Base-by-base conservation (phyloP, 1,140 invertebrate genomes). In the Leptonema lineaticorne region DNA sequence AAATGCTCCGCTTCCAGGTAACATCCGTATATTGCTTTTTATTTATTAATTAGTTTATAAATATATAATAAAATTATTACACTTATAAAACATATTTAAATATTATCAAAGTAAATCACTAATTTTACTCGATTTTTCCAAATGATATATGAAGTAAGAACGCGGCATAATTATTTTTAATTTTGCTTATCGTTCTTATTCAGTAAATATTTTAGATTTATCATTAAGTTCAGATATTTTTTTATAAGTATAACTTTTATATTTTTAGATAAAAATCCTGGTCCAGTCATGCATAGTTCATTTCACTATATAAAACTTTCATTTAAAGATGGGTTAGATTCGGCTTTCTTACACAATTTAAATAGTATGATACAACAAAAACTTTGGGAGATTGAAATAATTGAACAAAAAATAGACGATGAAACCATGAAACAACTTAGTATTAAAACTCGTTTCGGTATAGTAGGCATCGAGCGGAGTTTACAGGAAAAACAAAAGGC, bases 391-490 rank as follows among this genome's bases (percentile, higher is more conserved):
- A 63, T 73, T 33, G 14, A 27, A 41, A 70, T 76, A 67, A 20
- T 74, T 70, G 58, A 74, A 29, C 73, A 81, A 66, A 20, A 73
- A 22, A 75, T 72, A 29, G 62, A 71, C 26, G 74, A 67, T 67
- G 62, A 74, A 50, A 77, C 67, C 18, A 73, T 74, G 29, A 77
- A 75, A 72, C 74, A 76, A 57, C 67, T 76, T 66, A 73, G 76
- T 46, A 88, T 89, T 65, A 91, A 91, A 80, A 85, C 90, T 28
- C 79, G 92, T 50, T 90, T 89, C 56, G 97, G 97, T 53, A 98
- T 99, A 75, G 91, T 95, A 62, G 96, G 96, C 9, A 99, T 99
- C 76, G 96, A 99, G 80, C 87, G 93, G 75, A 90, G 91, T 74
- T 85, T 99, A 57, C 89, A 96, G 77, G 91, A 95, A 75, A 92